Base-by-base conservation (phyloP, 1,140 invertebrate species). In the Tetramorium alpestre region DNA sequence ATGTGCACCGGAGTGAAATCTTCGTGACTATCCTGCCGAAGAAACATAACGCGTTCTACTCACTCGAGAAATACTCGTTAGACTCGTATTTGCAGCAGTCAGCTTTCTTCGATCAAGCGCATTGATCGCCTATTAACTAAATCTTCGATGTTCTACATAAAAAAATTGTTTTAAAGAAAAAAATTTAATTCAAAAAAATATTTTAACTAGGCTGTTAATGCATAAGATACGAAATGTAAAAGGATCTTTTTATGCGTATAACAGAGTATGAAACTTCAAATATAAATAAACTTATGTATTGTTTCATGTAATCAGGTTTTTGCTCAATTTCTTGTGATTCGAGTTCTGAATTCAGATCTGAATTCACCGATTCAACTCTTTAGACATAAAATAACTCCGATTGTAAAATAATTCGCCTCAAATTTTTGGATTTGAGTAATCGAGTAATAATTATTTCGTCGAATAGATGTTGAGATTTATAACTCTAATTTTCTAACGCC, bases 1-100 rank as follows among this genome's bases (percentile, higher is more conserved):
- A 85, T 72, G 78, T 72, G 62, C 56, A 13, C 51, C 25, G n/a
- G 25, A 87, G 88, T 89, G 89, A 89, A 90, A 90, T 90, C 84
- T 82, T 58, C 70, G 54, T 38, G 28, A 73, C 67, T 72, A 82
- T 73, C 67, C 25, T 75, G 54, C 58, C 56, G 80, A 38, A 47
- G 47, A 67, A 81, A 70, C 77, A 38, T 41, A 54, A 70, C n/a
- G 11, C 18, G 47, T 10, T 51, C 44, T 47, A 18, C 25, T 41
- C 54, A 47, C 41, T 60, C 54, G 80, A 22, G 54, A 16, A 82
- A 62, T 38, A 84, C 33, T 49, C 22, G 51, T 51, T 11, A 62
- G 54, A 60, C 22, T 64, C 1, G 33, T 70, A 44, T 54, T 25
- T 47, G 22, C 56, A 56, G 38, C 44, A 28, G n/a, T 75, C 41